A percentile compares a stretch with the other conserved stretches of the same genome.
Evolutionary conservation across 2,888 invertebrate genomes (phyloP).

Genomic region (Ichneumoninae sp.): DNA sequence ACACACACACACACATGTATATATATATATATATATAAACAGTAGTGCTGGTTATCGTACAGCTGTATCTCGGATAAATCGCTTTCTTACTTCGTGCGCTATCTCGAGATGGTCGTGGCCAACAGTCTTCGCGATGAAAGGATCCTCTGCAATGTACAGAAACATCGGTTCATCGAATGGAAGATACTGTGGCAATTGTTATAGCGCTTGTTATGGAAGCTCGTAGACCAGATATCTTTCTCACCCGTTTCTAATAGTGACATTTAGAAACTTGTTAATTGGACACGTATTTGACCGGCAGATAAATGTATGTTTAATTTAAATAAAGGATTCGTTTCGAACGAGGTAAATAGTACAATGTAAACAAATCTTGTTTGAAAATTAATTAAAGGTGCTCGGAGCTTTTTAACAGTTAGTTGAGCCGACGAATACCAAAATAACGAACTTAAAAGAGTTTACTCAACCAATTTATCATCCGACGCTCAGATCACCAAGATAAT

Average conservation of each 20-base stretch:
- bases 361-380: no score
- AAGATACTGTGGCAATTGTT: background rate
- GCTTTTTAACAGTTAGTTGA: no score
- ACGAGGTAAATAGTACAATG: no score
- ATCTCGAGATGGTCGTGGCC: conserved; percentile 55
- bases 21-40: conserved; percentile 8
- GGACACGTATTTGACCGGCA: background rate
- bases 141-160: conserved; percentile 23
- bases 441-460: no score
- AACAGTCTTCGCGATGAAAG: conserved; percentile 30
- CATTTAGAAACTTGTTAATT: background rate
- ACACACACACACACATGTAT: no score
- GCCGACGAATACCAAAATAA: no score
- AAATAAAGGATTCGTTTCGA: no score
- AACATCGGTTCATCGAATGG: background rate
- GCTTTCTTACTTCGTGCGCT: conserved; percentile 51
- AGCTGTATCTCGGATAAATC: conserved; percentile 59
- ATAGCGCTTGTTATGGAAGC: background rate
- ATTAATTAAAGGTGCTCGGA: no score
- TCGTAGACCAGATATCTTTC: background rate
- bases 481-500: no score
- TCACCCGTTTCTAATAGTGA: background rate
- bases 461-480: no score
- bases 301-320: no score
- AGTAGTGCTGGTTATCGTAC: conserved; percentile 56